phyloP scores from a whole-genome alignment of 1,140 invertebrate genomes.

The Zaprionus ornatus region DNA sequence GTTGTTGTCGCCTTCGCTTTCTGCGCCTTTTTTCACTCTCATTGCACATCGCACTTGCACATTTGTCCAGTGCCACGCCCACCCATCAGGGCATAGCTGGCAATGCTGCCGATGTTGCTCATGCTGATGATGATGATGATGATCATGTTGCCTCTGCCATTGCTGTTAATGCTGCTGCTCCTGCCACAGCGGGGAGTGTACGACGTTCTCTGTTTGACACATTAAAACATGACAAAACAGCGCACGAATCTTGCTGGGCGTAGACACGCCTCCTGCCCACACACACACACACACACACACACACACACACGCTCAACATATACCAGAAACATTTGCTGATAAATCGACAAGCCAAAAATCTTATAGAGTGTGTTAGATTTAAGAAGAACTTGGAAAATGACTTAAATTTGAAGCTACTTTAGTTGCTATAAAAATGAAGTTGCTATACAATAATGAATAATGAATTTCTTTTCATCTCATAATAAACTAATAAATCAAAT shows the following conservation, averaged over 20 bases:
- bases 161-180: constrained; percentile 8
- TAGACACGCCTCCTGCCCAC: constrained; percentile 6
- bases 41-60: constrained; percentile 56
- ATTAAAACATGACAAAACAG: constrained; percentile 68
- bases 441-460: not conserved
- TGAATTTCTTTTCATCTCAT: not conserved
- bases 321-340: constrained; percentile 17
- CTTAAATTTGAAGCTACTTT: not conserved
- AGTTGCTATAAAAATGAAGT: not conserved
- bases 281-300: constrained; percentile 8
- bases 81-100: constrained; percentile 14
- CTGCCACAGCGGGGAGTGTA: constrained; percentile 19
- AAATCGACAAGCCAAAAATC: not conserved
- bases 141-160: too few relatives aligned
- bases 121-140: constrained; percentile 6
- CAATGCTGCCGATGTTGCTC: constrained; percentile 14
- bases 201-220: constrained; percentile 59
- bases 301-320: not conserved
- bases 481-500: too few relatives aligned
- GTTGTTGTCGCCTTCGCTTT: constrained; percentile 62
- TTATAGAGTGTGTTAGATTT: not conserved
- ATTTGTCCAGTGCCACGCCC: constrained; percentile 49
- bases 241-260: constrained; percentile 47
- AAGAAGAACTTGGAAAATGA: not conserved
- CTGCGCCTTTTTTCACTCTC: constrained; percentile 40